phyloP scores from a whole-genome alignment of 2,888 invertebrate genomes.

The Seira musarum region DNA sequence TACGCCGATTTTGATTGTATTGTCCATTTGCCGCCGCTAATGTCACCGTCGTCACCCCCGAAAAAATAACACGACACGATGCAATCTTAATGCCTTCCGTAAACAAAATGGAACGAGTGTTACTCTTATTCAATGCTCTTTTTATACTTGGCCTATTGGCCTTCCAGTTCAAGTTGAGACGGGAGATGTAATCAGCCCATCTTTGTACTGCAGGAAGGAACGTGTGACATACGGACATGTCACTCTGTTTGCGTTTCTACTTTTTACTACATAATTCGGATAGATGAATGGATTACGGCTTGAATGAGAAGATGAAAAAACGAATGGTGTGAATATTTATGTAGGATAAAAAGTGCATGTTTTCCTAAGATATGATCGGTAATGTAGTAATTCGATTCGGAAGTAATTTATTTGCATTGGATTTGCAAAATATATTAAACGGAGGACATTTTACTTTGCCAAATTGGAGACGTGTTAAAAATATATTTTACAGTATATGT shows the following conservation, averaged over 20 bases:
- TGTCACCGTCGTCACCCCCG: conserved; percentile 22
- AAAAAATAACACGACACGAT: background rate
- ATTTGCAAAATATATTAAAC: no score
- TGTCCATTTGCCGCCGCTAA: conserved; percentile 36
- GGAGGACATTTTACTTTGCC: no score
- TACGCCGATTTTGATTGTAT: conserved; percentile 1
- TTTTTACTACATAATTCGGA: conserved; percentile 26
- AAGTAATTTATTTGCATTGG: no score
- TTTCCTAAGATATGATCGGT: no score
- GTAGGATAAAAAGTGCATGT: no score
- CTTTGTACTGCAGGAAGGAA: background rate
- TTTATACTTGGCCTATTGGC: no score
- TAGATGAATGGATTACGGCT: conserved; percentile 16
- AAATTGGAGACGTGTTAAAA: no score
- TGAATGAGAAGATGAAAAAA: conserved; percentile 4
- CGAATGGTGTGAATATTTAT: background rate
- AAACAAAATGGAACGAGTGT: background rate
- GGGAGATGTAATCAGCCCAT: background rate
- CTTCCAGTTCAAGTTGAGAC: no score
- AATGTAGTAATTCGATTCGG: no score
- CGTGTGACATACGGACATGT: conserved; percentile 48
- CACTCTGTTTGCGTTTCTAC: conserved; percentile 46
- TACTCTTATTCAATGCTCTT: no score
- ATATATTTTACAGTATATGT: no score
- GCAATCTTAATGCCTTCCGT: conserved; percentile 1